phyloP scores from a whole-genome alignment of 2,113 vertebrate species.

The Rhabdornis inornatus region DNA sequence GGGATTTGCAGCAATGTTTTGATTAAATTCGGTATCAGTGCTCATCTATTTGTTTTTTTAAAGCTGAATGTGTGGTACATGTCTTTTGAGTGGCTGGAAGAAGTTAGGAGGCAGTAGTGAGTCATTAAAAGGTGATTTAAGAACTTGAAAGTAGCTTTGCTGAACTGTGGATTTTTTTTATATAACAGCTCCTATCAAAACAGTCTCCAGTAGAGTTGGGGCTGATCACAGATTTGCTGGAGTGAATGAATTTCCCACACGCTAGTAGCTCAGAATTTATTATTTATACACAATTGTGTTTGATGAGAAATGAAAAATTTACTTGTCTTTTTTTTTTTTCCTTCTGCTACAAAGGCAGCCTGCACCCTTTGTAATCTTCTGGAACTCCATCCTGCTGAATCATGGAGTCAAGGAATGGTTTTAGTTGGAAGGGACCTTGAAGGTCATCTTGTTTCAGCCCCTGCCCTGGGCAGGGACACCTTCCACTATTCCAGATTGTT shows the following conservation, averaged over 20 bases:
- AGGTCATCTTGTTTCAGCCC: neutral
- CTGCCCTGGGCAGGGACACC: neutral
- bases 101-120: neutral
- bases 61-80: neutral
- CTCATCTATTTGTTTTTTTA: neutral
- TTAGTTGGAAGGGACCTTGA: neutral
- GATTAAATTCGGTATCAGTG: neutral
- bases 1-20: neutral
- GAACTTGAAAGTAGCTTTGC: neutral
- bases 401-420: neutral
- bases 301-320: neutral
- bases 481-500: neutral
- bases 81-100: neutral
- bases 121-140: neutral
- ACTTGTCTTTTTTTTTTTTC: neutral
- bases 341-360: accelerated
- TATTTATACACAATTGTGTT: neutral
- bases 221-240: accelerated
- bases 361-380: neutral
- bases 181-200: neutral
- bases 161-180: neutral
- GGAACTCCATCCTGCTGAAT: neutral
- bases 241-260: neutral
- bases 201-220: neutral
- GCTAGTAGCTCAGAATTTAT: neutral